Conservation (phyloP, 1,140 invertebrate genomes). For the Palaemon carinicauda region DNA sequence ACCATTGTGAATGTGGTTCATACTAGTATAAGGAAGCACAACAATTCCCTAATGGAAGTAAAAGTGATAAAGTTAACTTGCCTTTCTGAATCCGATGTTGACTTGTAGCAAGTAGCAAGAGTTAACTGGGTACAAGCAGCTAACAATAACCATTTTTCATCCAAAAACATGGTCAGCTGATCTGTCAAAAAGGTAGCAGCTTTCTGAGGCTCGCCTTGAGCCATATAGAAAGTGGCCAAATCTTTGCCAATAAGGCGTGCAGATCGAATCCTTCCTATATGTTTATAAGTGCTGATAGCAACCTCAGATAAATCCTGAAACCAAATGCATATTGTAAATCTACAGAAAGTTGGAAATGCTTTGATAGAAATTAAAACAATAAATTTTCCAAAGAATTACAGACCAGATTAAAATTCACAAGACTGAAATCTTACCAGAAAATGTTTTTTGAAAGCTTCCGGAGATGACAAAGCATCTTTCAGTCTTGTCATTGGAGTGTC, state of each 20-base stretch:
- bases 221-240: slow-evolving; percentile 88
- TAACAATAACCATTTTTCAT: slow-evolving; percentile 85
- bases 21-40: no score
- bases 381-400: slow-evolving; percentile 7
- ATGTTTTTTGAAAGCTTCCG: slow-evolving; percentile 86
- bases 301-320: slow-evolving; percentile 86
- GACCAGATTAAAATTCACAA: background rate
- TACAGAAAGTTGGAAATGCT: background rate
- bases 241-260: slow-evolving; percentile 88
- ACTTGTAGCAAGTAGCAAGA: slow-evolving; percentile 84
- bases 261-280: slow-evolving; percentile 85
- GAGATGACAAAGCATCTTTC: slow-evolving; percentile 89
- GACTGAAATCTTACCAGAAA: slow-evolving; percentile 74
- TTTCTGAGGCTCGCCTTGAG: slow-evolving; percentile 85
- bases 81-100: slow-evolving; percentile 77
- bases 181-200: slow-evolving; percentile 88
- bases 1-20: no score
- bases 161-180: slow-evolving; percentile 82
- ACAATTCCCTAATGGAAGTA: no score
- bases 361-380: no score
- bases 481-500: slow-evolving; percentile 78
- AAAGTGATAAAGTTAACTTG: slow-evolving; percentile 59
- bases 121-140: slow-evolving; percentile 83
- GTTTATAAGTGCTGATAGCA: slow-evolving; percentile 96
- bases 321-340: background rate